These are phyloP conservation scores for Pachyseris speciosa DNA, from an alignment of 64 coral and sea anemone genomes.

Conservation along the genomic window DNA sequence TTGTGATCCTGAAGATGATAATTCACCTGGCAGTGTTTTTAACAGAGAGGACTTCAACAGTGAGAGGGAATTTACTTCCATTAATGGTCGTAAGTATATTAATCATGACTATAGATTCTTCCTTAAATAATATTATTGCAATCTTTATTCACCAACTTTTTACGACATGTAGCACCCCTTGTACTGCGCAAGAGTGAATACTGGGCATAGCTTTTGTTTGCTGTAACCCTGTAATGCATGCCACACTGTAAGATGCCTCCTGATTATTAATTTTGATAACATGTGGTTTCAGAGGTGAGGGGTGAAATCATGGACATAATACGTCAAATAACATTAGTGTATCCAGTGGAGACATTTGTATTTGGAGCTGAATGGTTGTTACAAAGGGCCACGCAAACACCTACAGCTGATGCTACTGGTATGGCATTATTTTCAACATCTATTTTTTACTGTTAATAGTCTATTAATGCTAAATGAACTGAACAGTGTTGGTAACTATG, in stretches of 20 bases:
- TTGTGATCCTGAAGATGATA: slow-evolving; percentile 64
- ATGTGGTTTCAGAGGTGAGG: slow-evolving; percentile 74
- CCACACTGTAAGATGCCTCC: too few relatives aligned
- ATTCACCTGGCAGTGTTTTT: slow-evolving; percentile 69
- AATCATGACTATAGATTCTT: too few relatives aligned
- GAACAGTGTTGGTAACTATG: too few relatives aligned
- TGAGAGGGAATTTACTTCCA: slow-evolving; percentile 71
- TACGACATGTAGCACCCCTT: too few relatives aligned
- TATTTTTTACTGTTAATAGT: too few relatives aligned
- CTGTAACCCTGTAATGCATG: too few relatives aligned
- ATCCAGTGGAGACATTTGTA: slow-evolving; percentile 82
- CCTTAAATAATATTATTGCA: too few relatives aligned
- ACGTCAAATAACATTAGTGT: slow-evolving; percentile 37
- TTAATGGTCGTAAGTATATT: slow-evolving; percentile 75
- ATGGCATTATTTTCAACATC: neutral
- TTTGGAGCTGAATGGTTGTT: slow-evolving; percentile 79
- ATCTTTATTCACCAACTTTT: too few relatives aligned
- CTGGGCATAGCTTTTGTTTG: too few relatives aligned
- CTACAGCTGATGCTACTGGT: neutral
- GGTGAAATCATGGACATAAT: slow-evolving; percentile 87
- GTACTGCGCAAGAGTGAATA: too few relatives aligned
- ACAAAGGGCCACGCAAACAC: slow-evolving; percentile 36
- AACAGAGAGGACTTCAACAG: slow-evolving; percentile 88
- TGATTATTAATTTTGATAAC: too few relatives aligned
- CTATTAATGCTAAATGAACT: too few relatives aligned